Evolutionary conservation across 2,888 invertebrate species (phyloP).

Genomic region (Tenodera sinensis): DNA sequence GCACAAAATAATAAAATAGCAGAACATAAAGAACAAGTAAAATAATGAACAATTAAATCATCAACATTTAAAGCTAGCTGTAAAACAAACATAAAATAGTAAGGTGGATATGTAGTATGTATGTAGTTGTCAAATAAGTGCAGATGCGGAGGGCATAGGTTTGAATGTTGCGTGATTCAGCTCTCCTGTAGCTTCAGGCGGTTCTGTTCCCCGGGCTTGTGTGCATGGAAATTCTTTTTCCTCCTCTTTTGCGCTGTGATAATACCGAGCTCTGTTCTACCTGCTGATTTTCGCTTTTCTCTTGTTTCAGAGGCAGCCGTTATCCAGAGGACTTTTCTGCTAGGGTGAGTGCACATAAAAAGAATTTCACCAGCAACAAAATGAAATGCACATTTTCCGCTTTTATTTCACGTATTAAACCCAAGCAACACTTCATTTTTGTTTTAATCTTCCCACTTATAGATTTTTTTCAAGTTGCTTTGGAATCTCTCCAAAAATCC

Average conservation of each 20-base stretch:
- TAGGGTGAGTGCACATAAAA: not conserved
- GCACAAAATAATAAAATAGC: too few relatives aligned
- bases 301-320: not conserved
- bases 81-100: not conserved
- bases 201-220: not conserved
- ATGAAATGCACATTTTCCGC: not conserved
- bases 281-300: not conserved
- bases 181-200: not conserved
- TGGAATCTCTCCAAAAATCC: too few relatives aligned
- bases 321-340: not conserved
- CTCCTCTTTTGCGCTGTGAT: not conserved
- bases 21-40: too few relatives aligned
- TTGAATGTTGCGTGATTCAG: not conserved
- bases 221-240: not conserved
- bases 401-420: not conserved
- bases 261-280: not conserved
- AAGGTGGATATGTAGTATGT: not conserved
- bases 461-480: not conserved
- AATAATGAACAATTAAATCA: too few relatives aligned
- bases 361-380: not conserved
- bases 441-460: not conserved
- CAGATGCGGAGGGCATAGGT: not conserved
- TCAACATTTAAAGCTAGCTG: too few relatives aligned
- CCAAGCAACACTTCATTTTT: not conserved
- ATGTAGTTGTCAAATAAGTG: not conserved